Evolutionary conservation across 2,113 vertebrate genomes (phyloP).

Genomic region (Notiomystis cincta): DNA sequence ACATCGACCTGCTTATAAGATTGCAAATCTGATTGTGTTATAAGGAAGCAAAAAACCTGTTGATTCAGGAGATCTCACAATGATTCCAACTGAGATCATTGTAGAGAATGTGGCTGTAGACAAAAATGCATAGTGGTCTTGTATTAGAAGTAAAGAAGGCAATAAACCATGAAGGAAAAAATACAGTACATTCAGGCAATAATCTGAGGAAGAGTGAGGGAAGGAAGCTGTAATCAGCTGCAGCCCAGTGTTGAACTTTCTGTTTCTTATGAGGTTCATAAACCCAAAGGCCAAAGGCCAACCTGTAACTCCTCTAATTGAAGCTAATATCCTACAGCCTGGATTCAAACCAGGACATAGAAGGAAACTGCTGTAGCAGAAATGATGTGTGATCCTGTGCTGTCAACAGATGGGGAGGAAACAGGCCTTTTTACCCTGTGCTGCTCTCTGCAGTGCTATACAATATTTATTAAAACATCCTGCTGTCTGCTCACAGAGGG

Average conservation of each 20-base stretch:
- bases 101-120: background rate
- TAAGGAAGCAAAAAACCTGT: background rate
- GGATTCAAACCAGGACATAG: background rate
- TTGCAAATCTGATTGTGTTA: background rate
- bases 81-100: background rate
- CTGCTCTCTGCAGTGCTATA: background rate
- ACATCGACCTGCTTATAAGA: background rate
- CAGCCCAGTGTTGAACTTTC: background rate
- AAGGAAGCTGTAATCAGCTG: background rate
- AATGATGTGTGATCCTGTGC: background rate
- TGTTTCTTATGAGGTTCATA: background rate
- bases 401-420: background rate
- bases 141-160: background rate
- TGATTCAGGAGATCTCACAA: background rate
- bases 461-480: background rate
- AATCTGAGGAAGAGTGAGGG: background rate
- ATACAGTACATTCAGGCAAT: background rate
- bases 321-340: background rate
- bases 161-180: background rate
- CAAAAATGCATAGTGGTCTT: background rate
- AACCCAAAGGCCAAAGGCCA: background rate
- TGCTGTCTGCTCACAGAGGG: background rate
- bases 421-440: background rate
- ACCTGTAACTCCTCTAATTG: background rate
- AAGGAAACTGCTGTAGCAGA: background rate